Conservation (phyloP, 2,888 invertebrate genomes). For the Brachyptera putata region DNA sequence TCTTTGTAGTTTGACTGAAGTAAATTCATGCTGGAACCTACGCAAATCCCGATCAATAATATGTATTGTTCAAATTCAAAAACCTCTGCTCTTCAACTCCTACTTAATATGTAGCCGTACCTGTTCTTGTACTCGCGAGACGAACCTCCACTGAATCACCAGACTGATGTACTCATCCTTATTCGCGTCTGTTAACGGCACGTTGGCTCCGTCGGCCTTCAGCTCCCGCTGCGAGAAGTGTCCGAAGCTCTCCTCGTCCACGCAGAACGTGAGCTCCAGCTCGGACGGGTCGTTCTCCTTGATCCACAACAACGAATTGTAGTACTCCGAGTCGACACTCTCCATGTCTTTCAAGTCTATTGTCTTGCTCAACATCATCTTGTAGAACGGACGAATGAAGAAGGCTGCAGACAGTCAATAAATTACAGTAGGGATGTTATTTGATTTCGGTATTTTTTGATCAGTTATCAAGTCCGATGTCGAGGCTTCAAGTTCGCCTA, state of each 20-base stretch:
- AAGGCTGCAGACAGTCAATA: slow-evolving; percentile 65
- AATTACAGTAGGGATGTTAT: too few species aligned
- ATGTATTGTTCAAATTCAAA: too few species aligned
- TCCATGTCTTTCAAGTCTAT: slow-evolving; percentile 98
- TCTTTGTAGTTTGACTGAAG: too few species aligned
- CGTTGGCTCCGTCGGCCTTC: slow-evolving; percentile 85
- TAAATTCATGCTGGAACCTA: too few species aligned
- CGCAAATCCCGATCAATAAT: too few species aligned
- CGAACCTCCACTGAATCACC: slow-evolving; percentile 97
- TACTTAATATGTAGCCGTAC: too few species aligned
- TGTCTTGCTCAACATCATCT: slow-evolving; percentile 96
- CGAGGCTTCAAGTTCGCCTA: too few species aligned
- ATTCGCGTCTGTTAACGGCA: slow-evolving; percentile 87
- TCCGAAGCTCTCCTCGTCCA: slow-evolving; percentile 96
- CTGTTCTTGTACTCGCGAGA: slow-evolving; percentile 86
- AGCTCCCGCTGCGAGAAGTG: slow-evolving; percentile 89
- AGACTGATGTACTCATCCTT: slow-evolving; percentile 96
- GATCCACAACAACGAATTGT: slow-evolving; percentile 90
- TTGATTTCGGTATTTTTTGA: too few species aligned
- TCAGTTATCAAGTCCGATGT: too few species aligned
- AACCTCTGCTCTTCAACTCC: too few species aligned
- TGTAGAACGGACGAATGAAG: slow-evolving; percentile 99
- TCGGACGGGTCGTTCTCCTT: slow-evolving; percentile 94
- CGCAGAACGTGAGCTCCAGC: slow-evolving; percentile 88
- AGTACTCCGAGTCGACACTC: slow-evolving; percentile 97